A percentile compares a stretch with the other conserved stretches of the same genome.
These are phyloP conservation scores for Spialia ferax DNA, from an alignment of 2,888 invertebrate genomes.

Conservation along the genomic window DNA sequence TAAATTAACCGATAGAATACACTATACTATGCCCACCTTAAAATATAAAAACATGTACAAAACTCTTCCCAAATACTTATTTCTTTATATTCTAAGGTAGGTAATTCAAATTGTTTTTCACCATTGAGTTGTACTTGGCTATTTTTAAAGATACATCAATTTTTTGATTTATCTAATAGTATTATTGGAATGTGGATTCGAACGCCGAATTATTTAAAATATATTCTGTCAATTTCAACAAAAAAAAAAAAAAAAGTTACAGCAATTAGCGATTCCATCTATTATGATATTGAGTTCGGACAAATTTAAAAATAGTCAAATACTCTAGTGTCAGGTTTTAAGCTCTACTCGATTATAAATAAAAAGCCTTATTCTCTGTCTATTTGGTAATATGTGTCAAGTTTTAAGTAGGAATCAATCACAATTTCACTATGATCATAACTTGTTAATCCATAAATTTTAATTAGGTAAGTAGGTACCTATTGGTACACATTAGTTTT, in stretches of 20 bases:
- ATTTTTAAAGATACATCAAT: not conserved
- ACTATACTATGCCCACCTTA: not conserved
- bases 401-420: not conserved
- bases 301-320: slow-evolving; percentile 1
- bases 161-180: not conserved
- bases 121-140: not conserved
- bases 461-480: too few relatives aligned
- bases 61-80: not conserved
- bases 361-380: not conserved
- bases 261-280: too few relatives aligned
- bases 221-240: not conserved
- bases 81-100: not conserved
- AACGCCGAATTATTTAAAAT: not conserved
- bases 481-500: not conserved
- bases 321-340: not conserved
- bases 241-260: too few relatives aligned
- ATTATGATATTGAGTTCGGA: too few relatives aligned
- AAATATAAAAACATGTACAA: not conserved
- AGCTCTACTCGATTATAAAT: not conserved
- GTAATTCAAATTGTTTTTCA: too few relatives aligned
- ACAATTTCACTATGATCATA: not conserved
- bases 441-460: not conserved
- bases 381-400: not conserved
- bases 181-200: not conserved
- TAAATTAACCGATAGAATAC: not conserved